phyloP scores from a whole-genome alignment of 2,113 vertebrate genomes.

The Nettapus auritus region DNA sequence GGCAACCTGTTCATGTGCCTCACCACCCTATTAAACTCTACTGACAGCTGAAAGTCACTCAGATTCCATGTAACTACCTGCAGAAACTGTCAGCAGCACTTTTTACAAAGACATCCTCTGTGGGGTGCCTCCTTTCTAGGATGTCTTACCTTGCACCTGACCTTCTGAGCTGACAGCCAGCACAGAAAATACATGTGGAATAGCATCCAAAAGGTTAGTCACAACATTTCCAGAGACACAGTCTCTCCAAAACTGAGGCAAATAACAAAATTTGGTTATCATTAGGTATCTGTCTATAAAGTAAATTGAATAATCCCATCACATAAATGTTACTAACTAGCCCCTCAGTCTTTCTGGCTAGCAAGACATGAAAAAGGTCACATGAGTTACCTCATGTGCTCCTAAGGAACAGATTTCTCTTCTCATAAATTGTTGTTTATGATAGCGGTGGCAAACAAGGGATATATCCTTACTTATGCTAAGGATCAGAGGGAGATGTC shows the following conservation, averaged over 20 bases:
- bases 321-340: not conserved
- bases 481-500: not conserved
- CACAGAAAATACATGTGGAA: not conserved
- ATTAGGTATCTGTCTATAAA: not conserved
- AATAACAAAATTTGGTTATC: not conserved
- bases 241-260: not conserved
- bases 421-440: not conserved
- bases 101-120: not conserved
- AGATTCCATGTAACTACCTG: not conserved
- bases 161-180: not conserved
- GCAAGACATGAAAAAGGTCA: not conserved
- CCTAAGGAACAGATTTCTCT: not conserved
- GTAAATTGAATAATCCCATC: not conserved
- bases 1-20: too few relatives aligned
- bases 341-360: not conserved
- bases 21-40: not conserved
- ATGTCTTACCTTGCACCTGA: not conserved
- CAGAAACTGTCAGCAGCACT: not conserved
- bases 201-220: not conserved
- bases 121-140: not conserved
- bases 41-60: not conserved
- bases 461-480: not conserved
- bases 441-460: not conserved
- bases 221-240: fast-evolving
- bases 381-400: not conserved